Evolutionary conservation across 2,888 invertebrate genomes (phyloP).

Genomic region (Sesamia inferens): DNA sequence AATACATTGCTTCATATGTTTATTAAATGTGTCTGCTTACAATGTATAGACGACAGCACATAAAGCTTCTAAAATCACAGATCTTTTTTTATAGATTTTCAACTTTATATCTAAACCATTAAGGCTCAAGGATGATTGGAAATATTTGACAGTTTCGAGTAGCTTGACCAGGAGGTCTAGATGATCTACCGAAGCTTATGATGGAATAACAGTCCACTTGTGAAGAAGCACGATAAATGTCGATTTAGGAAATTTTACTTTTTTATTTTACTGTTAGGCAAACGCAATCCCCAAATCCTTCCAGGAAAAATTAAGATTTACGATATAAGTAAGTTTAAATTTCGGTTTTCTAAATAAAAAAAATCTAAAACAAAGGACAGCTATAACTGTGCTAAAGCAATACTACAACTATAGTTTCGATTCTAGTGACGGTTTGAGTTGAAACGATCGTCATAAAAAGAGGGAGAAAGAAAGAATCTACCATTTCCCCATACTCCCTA

Average conservation of each 20-base stretch:
- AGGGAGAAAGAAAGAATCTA: not conserved
- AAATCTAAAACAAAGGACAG: not conserved
- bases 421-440: not conserved
- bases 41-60: not conserved
- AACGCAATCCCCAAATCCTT: too few relatives aligned
- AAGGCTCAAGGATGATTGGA: too few relatives aligned
- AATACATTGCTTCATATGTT: too few relatives aligned
- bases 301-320: not conserved
- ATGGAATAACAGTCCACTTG: not conserved
- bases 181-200: too few relatives aligned
- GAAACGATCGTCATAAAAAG: not conserved
- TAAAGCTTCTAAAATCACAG: too few relatives aligned
- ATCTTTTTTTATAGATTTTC: too few relatives aligned
- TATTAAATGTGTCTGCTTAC: too few relatives aligned
- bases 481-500: constrained; percentile 33
- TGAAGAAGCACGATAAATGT: not conserved
- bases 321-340: not conserved
- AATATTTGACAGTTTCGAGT: too few relatives aligned
- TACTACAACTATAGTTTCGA: not conserved
- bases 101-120: too few relatives aligned
- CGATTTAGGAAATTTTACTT: not conserved
- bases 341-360: not conserved
- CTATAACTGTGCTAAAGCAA: not conserved
- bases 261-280: too few relatives aligned
- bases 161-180: too few relatives aligned